Base-by-base conservation (phyloP, 2,888 invertebrate genomes). In the Thecocarcelia acutangulata region DNA sequence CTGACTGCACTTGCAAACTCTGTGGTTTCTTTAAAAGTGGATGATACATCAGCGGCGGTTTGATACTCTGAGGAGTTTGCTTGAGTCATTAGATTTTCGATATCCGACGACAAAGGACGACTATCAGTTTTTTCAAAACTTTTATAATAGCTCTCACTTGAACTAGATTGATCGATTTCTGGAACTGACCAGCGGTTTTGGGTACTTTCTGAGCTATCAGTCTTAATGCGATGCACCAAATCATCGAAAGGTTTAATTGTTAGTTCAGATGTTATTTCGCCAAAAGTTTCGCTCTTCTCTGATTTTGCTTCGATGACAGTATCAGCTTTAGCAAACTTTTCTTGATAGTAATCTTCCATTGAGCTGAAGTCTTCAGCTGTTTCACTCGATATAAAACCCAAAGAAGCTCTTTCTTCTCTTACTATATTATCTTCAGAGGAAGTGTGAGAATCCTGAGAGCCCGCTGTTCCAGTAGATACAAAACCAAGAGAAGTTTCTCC, bases 1-100 rank as follows among this genome's bases (percentile, higher is more conserved):
- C 96, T 96, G 0, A 94, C 94, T 0, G 97, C 97, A 63, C 97
- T 97, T 46, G 94, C 94, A 88, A 96, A 97, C 86, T 97, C 97
- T 84, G 95, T 95, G 0, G 96, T 96, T 17, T 96, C 96, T 77
- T 94, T 95, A 64, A 93, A 93, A 1, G 94, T 93, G 6, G 96
- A 96, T 6, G 96, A 96, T 61, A 93, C 91, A 85, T 96, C 96
- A 85, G 95, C 94, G 42, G 97, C 96, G 46, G 96, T 96, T 85
- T 97, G 97, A 89, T 97, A 97, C 86, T 97, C 97, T 4, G 97
- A 96, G 3, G 94, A 94, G 59, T 95, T 95, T 79, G 93, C 93
- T 13, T 94, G 95, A 2, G 94, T 94, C 84, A 94, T 90, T 86
- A 96, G 91, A n/a, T 94, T 95, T 86, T 97, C 97, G 3, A 97